Percentiles rank a stretch among this genome's conserved stretches.
These are phyloP conservation scores for Trichopria drosophilae DNA, from an alignment of 2,888 invertebrate genomes.

Conservation along the genomic window DNA sequence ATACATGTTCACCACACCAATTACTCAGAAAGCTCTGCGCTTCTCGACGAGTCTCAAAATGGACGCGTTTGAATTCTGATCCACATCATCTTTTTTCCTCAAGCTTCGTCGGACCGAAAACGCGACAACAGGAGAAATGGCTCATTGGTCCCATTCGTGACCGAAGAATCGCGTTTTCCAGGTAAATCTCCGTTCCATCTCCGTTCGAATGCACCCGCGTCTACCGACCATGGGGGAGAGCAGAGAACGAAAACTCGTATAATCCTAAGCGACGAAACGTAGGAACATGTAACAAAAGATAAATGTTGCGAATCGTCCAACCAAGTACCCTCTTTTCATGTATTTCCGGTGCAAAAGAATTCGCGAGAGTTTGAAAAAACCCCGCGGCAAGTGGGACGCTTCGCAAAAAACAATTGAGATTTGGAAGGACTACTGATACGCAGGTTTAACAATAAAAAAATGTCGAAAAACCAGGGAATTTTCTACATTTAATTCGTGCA, in stretches of 20 bases:
- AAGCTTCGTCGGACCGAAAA: slow-evolving; percentile 40
- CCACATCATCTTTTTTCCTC: slow-evolving; percentile 31
- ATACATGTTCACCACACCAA: slow-evolving; percentile 7
- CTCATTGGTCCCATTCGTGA: slow-evolving; percentile 36
- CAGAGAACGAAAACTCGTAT: slow-evolving; percentile 31
- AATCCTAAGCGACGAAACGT: slow-evolving; percentile 40
- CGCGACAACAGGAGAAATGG: slow-evolving; percentile 35
- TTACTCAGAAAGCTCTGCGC: too few species aligned
- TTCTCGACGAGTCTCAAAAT: too few species aligned
- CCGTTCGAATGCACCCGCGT: slow-evolving; percentile 16
- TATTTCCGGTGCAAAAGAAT: slow-evolving; percentile 9
- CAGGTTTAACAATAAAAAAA: slow-evolving; percentile 45
- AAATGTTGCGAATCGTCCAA: slow-evolving; percentile 38
- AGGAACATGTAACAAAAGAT: slow-evolving; percentile 25
- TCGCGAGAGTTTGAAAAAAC: slow-evolving; percentile 25
- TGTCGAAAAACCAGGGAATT: slow-evolving; percentile 39
- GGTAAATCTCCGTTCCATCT: slow-evolving; percentile 25
- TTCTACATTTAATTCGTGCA: slow-evolving; percentile 50
- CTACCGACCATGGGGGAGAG: slow-evolving; percentile 28
- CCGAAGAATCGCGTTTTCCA: slow-evolving; percentile 22
- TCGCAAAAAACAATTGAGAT: slow-evolving; percentile 28
- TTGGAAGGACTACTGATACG: slow-evolving; percentile 35
- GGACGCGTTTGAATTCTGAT: too few species aligned
- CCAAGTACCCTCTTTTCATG: slow-evolving; percentile 33
- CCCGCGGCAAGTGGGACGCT: slow-evolving; percentile 2